phyloP scores from a whole-genome alignment of 53 echinoderm and acorn worm genomes.

The Echinarachnius parma region DNA sequence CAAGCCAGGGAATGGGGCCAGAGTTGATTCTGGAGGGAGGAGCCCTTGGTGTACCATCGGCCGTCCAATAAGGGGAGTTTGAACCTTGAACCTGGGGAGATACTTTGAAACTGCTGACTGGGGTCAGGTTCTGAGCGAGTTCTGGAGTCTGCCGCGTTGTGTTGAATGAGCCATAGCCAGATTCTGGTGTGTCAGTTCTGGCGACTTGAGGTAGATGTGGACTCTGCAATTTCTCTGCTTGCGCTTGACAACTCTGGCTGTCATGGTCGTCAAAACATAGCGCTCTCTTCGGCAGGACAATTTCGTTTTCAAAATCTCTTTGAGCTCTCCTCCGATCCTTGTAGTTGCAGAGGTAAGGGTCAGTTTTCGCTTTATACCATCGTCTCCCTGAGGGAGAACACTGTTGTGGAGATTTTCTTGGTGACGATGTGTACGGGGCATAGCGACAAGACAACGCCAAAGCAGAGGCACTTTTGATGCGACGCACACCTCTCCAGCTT shows the following conservation, averaged over 20 bases:
- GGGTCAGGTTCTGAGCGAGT: too few relatives aligned
- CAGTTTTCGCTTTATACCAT: conserved; percentile 27
- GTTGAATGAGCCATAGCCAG: conserved; percentile 28
- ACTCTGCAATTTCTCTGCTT: neutral
- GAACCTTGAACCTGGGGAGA: too few relatives aligned
- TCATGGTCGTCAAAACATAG: conserved; percentile 8
- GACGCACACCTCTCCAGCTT: neutral
- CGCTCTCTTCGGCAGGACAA: conserved; percentile 10
- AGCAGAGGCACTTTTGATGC: conserved; percentile 14
- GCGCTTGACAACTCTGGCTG: neutral
- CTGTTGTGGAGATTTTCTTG: neutral
- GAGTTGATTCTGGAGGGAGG: neutral
- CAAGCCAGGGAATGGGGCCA: conserved; percentile 1
- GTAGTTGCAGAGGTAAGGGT: conserved; percentile 1
- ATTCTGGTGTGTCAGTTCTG: conserved; percentile 33
- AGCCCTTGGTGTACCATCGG: neutral
- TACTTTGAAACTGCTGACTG: too few relatives aligned
- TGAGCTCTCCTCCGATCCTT: conserved; percentile 9
- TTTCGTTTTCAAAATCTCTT: neutral
- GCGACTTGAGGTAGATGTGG: neutral
- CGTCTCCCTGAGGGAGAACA: conserved; percentile 15
- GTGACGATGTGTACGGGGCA: conserved; percentile 1
- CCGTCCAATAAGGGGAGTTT: too few relatives aligned
- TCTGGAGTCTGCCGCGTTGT: conserved; percentile 30
- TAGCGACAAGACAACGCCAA: neutral